These are phyloP conservation scores for Gambusia affinis DNA, from an alignment of 2,113 vertebrate genomes.

Conservation along the genomic window DNA sequence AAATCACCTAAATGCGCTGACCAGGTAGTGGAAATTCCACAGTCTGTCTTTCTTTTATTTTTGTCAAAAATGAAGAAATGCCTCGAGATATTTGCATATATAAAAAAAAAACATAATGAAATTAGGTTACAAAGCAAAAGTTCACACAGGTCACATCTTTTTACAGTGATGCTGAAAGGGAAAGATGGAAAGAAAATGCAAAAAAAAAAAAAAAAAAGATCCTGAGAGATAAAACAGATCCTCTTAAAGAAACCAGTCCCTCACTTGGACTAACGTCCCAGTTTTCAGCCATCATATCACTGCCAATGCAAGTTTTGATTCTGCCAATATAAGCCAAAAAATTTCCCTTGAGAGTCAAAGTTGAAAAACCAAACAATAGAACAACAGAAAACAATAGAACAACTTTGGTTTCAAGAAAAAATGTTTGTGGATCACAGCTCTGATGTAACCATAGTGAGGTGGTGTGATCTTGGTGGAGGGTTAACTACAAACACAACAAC, in stretches of 20 bases:
- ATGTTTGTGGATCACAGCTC: conserved; percentile 33
- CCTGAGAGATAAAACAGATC: conserved; percentile 35
- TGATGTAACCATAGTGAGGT: conserved; percentile 19
- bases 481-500: conserved; percentile 1
- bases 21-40: conserved; percentile 28
- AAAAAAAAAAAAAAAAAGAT: not conserved
- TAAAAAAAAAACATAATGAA: not conserved
- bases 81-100: conserved; percentile 13
- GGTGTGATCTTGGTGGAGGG: conserved; percentile 21
- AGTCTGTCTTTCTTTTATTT: conserved; percentile 21
- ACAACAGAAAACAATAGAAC: conserved; percentile 41
- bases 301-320: conserved; percentile 52
- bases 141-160: conserved; percentile 21
- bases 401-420: conserved; percentile 40
- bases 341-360: conserved; percentile 53
- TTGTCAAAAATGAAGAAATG: conserved; percentile 11
- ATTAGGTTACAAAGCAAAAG: conserved; percentile 38
- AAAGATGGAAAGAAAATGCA: conserved; percentile 10
- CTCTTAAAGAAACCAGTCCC: conserved; percentile 29
- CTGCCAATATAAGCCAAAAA: conserved; percentile 51
- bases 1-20: conserved; percentile 33
- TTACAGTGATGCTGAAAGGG: conserved; percentile 15
- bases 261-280: conserved; percentile 40
- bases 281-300: conserved; percentile 21
- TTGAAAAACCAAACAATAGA: conserved; percentile 55